These are phyloP conservation scores for Protophormia terraenovae DNA, from an alignment of 2,888 invertebrate genomes.

Conservation along the genomic window DNA sequence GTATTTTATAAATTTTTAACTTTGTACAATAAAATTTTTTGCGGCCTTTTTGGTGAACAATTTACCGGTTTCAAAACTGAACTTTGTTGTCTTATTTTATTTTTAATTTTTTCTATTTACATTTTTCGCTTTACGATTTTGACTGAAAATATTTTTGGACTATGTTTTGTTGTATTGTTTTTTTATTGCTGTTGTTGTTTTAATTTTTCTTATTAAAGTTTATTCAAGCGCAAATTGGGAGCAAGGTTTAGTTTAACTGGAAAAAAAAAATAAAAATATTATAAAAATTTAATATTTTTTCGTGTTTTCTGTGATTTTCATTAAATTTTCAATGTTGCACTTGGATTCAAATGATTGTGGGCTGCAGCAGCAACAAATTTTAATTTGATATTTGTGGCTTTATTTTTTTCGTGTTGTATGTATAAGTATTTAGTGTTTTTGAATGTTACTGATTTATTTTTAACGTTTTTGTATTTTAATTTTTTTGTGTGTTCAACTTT, in stretches of 20 bases:
- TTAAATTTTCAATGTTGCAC: slow-evolving; percentile 66
- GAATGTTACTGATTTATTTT: slow-evolving; percentile 44
- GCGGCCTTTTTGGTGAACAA: slow-evolving; percentile 32
- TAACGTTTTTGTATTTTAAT: slow-evolving; percentile 8
- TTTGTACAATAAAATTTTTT: neutral
- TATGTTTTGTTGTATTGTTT: slow-evolving; percentile 26
- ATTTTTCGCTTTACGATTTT: slow-evolving; percentile 43
- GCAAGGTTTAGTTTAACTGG: slow-evolving; percentile 70
- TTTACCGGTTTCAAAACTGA: slow-evolving; percentile 58
- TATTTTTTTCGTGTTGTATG: slow-evolving; percentile 32
- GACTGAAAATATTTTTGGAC: slow-evolving; percentile 48
- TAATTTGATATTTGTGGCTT: slow-evolving; percentile 66
- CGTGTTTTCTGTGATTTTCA: slow-evolving; percentile 56
- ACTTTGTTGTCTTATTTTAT: slow-evolving; percentile 36
- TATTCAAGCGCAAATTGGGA: slow-evolving; percentile 73
- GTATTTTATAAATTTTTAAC: neutral
- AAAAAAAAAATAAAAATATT: no score
- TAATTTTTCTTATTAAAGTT: slow-evolving; percentile 63
- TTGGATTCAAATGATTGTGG: slow-evolving; percentile 66
- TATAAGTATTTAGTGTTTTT: slow-evolving; percentile 32
- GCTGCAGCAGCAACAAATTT: slow-evolving; percentile 60
- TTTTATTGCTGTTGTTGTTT: slow-evolving; percentile 43
- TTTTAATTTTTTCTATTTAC: neutral
- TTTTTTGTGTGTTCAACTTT: slow-evolving; percentile 60
- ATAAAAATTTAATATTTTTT: slow-evolving; percentile 68